Conservation (phyloP, 2,113 vertebrate species). For the Sceloporus undulatus region DNA sequence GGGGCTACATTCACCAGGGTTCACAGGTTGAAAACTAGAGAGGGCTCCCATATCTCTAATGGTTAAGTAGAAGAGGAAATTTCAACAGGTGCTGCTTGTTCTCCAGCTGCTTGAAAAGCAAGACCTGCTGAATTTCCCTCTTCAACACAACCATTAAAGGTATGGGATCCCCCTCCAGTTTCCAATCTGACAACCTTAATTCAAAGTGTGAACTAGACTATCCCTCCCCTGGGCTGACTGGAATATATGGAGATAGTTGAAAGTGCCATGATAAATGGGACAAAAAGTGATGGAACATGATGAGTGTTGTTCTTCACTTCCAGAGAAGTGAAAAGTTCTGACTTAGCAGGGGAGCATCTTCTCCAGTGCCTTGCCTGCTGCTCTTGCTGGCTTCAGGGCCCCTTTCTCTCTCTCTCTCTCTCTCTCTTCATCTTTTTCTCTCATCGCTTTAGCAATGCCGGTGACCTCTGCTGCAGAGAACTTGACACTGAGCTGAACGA, state of each 20-base stretch:
- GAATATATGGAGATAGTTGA: not conserved
- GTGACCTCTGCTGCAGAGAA: not conserved
- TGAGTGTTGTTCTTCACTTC: not conserved
- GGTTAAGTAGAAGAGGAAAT: too few species aligned
- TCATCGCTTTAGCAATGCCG: fast-evolving
- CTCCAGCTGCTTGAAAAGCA: too few species aligned
- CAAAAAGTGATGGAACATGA: not conserved
- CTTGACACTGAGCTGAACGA: not conserved
- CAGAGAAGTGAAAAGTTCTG: not conserved
- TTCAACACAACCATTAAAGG: too few species aligned
- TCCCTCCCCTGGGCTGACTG: not conserved
- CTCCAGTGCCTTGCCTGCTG: not conserved
- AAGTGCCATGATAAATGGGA: not conserved
- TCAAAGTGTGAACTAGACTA: too few species aligned
- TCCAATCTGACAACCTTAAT: too few species aligned
- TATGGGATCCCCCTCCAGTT: too few species aligned
- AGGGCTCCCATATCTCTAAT: too few species aligned
- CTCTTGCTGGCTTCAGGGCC: conserved; percentile 12
- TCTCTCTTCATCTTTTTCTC: not conserved
- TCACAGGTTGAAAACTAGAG: too few species aligned
- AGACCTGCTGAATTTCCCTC: too few species aligned
- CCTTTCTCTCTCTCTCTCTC: not conserved
- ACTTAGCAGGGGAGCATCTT: not conserved
- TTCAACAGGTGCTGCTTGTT: too few species aligned
- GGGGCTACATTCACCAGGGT: too few species aligned